Base-by-base conservation (phyloP, 1,140 invertebrate species). In the Euglossa dilemma region DNA sequence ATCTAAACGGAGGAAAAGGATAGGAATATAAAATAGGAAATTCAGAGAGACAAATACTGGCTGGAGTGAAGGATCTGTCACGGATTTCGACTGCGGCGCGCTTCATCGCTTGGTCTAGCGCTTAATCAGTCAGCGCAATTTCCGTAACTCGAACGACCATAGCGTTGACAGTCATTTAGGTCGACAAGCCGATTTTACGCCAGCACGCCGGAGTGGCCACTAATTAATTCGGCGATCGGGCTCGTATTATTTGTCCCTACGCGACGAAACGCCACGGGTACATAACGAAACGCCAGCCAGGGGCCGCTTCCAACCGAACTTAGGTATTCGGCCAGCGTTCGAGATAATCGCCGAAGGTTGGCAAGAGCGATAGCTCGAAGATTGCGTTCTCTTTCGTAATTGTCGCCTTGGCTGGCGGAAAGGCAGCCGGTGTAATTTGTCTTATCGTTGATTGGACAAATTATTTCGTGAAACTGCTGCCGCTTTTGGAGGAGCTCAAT, bases 171-270 rank as follows among this genome's bases (percentile, higher is more conserved):
- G 50, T 74, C 59, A 74, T 73, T 56, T 47, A n/a, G 47, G 28
- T 14, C 50, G 50, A 25, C 4, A 12, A 23, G 66, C n/a, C 71
- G 56, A 81, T 74, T 81, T 81, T 81, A 81, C 56, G 59, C 36
- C 23, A 45, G 63, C 43, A 47, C 59, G 52, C n/a, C 59, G 66
- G 59, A 80, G 59, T 50, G 75, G 72, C 74, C 73, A 83, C 76
- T 87, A 87, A 84, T 87, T 75, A 79, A 87, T 76, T 80, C 64
- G 59, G 64, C 66, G 63, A 56, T 28, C 25, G 59, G 64, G 54
- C 43, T 36, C 57, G 66, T 11, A 64, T 87, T 87, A 61, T 84
- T 87, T 66, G 47, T 63, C 12, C 59, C 12, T 12, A 45, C 47
- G 12, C 25, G n/a, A 18, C 1, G 36, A 11, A 47, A 18, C 52